These are phyloP conservation scores for Ophion slaviceki DNA, from an alignment of 2,888 invertebrate genomes.

Conservation along the genomic window DNA sequence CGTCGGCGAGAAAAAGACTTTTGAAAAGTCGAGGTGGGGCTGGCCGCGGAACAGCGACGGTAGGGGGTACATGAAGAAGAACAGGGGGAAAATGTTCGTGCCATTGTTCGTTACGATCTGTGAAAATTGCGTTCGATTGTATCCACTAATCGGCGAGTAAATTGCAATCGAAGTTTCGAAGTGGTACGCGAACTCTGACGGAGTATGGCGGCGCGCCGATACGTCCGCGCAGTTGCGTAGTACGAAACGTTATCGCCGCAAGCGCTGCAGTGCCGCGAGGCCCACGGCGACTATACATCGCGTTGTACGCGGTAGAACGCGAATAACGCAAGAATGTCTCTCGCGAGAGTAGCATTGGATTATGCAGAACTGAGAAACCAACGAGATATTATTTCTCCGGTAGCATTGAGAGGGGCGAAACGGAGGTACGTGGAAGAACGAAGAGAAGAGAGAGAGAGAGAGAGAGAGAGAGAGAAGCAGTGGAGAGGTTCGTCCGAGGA, in stretches of 20 bases:
- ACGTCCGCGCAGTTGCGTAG: neutral
- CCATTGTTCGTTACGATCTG: neutral
- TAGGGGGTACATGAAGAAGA: neutral
- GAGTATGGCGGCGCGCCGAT: constrained; percentile 4
- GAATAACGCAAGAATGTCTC: constrained; percentile 28
- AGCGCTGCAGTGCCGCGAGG: neutral
- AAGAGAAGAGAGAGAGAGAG: neutral
- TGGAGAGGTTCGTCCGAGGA: constrained; percentile 20
- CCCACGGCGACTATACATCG: neutral
- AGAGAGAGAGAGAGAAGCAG: neutral
- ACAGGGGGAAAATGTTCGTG: neutral
- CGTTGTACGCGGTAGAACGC: constrained; percentile 24
- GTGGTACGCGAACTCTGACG: neutral
- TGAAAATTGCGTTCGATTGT: neutral
- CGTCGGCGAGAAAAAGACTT: neutral
- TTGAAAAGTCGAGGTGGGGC: constrained; percentile 27
- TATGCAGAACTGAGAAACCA: constrained; percentile 38
- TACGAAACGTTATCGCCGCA: constrained; percentile 21
- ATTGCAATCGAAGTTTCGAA: neutral
- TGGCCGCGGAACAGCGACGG: neutral
- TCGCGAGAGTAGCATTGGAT: constrained; percentile 23
- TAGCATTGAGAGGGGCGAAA: constrained; percentile 46
- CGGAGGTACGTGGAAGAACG: constrained; percentile 41
- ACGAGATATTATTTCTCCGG: constrained; percentile 59
- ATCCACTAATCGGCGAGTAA: neutral